Evolutionary conservation across 1,140 invertebrate genomes (phyloP).

Genomic region (Cataglyphis hispanica): DNA sequence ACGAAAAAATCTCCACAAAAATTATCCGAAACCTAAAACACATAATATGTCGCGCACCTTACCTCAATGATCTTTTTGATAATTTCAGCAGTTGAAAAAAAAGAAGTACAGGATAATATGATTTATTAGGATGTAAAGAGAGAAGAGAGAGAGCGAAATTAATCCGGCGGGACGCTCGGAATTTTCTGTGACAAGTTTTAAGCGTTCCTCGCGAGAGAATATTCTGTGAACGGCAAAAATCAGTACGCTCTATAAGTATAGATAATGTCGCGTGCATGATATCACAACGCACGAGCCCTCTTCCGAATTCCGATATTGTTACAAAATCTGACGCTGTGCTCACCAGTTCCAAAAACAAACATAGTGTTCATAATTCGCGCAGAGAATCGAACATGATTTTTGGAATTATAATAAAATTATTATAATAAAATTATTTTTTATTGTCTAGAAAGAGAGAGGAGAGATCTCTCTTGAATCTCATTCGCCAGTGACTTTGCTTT

Average conservation of each 20-base stretch:
- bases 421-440: constrained; percentile 35
- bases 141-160: constrained; percentile 23
- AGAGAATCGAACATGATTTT: not conserved
- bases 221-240: constrained; percentile 83
- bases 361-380: constrained; percentile 30
- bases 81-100: constrained; percentile 41
- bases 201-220: constrained; percentile 49
- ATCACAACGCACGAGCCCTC: constrained; percentile 71
- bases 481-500: too few species aligned
- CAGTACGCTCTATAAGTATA: constrained; percentile 78
- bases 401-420: not conserved
- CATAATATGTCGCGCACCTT: constrained; percentile 56
- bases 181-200: constrained; percentile 76
- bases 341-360: constrained; percentile 49
- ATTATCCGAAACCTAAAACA: constrained; percentile 30
- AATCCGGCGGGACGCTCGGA: constrained; percentile 53
- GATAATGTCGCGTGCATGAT: constrained; percentile 74
- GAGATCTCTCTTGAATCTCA: too few species aligned
- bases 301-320: constrained; percentile 80
- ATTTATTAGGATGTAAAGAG: constrained; percentile 60
- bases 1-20: constrained; percentile 27
- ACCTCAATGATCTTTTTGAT: constrained; percentile 55
- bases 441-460: not conserved
- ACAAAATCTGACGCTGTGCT: constrained; percentile 57
- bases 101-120: constrained; percentile 52